These are phyloP conservation scores for Oligia latruncula DNA, from an alignment of 2,888 invertebrate species.

Conservation along the genomic window DNA sequence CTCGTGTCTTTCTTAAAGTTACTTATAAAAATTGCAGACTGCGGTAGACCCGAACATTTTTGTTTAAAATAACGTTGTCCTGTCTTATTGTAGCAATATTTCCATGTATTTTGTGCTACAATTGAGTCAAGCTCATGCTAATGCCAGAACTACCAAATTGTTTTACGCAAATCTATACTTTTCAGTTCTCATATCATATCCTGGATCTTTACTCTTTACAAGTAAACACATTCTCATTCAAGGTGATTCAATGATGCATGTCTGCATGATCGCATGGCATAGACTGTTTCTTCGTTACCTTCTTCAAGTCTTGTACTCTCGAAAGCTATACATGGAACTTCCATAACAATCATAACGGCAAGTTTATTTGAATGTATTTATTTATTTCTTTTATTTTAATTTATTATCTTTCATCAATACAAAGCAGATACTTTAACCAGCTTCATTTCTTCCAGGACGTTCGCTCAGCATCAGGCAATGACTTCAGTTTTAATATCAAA, in stretches of 20 bases:
- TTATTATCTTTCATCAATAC: neutral
- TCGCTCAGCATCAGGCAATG: conserved; percentile 93
- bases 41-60: neutral
- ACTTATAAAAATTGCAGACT: too few relatives aligned
- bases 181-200: too few relatives aligned
- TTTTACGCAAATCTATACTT: neutral
- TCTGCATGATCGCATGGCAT: conserved; percentile 18
- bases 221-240: neutral
- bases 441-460: conserved; percentile 91
- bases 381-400: neutral
- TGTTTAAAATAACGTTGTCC: neutral
- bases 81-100: neutral
- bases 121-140: neutral
- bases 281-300: neutral
- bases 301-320: neutral
- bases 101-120: neutral
- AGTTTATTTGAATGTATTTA: conserved; percentile 6
- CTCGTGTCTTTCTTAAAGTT: neutral
- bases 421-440: neutral
- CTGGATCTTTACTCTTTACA: neutral
- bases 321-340: neutral
- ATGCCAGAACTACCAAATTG: neutral
- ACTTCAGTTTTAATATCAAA: conserved; percentile 95
- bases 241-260: conserved; percentile 21
- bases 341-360: neutral